Evolutionary conservation across 2,113 vertebrate genomes (phyloP).

Genomic region (Typhlomys cinereus): DNA sequence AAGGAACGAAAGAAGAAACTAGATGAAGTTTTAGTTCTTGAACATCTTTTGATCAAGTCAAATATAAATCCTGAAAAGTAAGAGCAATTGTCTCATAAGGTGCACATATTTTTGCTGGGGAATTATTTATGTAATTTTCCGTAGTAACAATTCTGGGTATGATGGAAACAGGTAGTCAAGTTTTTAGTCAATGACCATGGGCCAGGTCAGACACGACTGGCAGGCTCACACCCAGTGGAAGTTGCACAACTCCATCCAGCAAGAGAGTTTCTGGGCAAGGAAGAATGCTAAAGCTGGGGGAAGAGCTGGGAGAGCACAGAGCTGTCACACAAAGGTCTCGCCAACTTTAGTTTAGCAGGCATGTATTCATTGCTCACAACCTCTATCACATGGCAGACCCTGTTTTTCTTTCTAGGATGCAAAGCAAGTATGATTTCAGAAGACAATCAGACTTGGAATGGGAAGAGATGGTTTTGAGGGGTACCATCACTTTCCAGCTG

Average conservation of each 20-base stretch:
- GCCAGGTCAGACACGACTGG: neutral
- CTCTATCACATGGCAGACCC: neutral
- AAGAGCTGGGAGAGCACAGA: neutral
- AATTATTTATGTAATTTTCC: neutral
- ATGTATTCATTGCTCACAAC: neutral
- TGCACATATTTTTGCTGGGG: neutral
- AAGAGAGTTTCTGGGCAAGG: neutral
- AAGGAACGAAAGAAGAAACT: no score
- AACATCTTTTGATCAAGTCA: neutral
- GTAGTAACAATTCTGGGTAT: neutral
- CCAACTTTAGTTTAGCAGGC: neutral
- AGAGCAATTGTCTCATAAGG: neutral
- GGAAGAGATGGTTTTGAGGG: neutral
- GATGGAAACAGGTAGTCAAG: neutral
- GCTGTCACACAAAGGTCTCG: neutral
- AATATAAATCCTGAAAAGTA: constrained; percentile 7
- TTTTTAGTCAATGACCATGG: neutral
- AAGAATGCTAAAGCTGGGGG: neutral
- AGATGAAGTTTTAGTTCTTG: neutral
- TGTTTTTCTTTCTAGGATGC: neutral
- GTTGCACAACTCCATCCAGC: neutral
- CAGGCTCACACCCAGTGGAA: neutral
- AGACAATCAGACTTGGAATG: neutral
- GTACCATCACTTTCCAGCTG: neutral
- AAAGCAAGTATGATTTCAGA: neutral